Conservation (phyloP, 2,797 vertebrate genomes). For the Platalea minor region DNA sequence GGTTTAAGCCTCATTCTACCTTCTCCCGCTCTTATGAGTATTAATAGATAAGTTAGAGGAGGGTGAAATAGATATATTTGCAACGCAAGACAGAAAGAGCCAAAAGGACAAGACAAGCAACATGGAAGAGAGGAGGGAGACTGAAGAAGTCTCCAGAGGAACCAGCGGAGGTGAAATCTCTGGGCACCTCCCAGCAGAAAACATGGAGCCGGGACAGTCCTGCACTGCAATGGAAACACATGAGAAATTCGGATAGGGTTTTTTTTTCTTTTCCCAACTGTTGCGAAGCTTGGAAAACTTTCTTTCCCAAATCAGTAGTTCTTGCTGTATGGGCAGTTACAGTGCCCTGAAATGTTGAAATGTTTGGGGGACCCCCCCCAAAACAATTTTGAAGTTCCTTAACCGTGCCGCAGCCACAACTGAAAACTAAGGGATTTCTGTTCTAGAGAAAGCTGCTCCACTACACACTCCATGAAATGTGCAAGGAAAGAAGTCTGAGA, state of each 20-base stretch:
- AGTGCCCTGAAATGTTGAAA: not conserved
- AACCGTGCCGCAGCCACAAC: not conserved
- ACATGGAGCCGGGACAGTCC: not conserved
- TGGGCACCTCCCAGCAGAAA: not conserved
- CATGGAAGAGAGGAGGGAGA: not conserved
- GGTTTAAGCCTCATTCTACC: not conserved
- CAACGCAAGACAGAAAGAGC: not conserved
- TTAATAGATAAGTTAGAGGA: not conserved
- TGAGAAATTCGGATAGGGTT: not conserved
- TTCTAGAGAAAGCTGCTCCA: not conserved
- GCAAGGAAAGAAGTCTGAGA: not conserved
- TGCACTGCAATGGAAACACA: not conserved
- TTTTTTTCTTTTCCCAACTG: not conserved
- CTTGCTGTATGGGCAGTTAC: not conserved
- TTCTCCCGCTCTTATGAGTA: not conserved
- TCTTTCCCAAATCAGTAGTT: not conserved
- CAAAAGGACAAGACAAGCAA: not conserved
- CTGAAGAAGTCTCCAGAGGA: not conserved
- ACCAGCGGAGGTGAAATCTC: not conserved
- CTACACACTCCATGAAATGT: not conserved
- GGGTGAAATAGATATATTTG: not conserved
- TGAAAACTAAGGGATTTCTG: not conserved
- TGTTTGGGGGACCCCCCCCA: not conserved
- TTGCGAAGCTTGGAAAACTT: not conserved
- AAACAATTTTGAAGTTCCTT: not conserved